Conservation (phyloP, 2,797 vertebrate genomes). For the Siniperca obscura region DNA sequence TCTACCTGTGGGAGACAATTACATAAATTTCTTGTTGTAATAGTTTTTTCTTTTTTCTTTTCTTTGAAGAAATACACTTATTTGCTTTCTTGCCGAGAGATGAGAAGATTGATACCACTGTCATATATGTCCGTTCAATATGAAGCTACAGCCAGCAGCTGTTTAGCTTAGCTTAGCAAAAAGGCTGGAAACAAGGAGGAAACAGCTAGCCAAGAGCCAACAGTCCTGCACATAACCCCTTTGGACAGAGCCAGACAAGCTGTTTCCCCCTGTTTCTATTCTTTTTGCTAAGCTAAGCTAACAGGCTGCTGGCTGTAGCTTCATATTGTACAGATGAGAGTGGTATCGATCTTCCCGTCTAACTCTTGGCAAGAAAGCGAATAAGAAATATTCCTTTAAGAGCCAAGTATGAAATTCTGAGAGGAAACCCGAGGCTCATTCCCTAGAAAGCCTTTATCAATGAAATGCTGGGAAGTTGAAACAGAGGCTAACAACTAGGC, state of each 20-base stretch:
- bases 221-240: not conserved
- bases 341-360: not conserved
- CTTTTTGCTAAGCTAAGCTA: not conserved
- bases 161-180: not conserved
- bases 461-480: no score
- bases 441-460: not conserved
- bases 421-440: not conserved
- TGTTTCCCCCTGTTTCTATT: not conserved
- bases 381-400: not conserved
- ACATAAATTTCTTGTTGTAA: no score
- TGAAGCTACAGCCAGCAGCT: not conserved
- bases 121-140: not conserved
- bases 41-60: no score
- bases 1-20: no score
- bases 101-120: no score
- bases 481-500: not conserved
- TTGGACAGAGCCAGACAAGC: not conserved
- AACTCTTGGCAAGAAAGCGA: not conserved
- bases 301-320: not conserved
- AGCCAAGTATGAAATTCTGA: not conserved
- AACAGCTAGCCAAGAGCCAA: not conserved
- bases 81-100: no score
- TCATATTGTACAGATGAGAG: not conserved
- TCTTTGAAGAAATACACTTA: no score
- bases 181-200: no score